phyloP scores from a whole-genome alignment of 1,140 invertebrate species.

The Listronotus oregonensis region DNA sequence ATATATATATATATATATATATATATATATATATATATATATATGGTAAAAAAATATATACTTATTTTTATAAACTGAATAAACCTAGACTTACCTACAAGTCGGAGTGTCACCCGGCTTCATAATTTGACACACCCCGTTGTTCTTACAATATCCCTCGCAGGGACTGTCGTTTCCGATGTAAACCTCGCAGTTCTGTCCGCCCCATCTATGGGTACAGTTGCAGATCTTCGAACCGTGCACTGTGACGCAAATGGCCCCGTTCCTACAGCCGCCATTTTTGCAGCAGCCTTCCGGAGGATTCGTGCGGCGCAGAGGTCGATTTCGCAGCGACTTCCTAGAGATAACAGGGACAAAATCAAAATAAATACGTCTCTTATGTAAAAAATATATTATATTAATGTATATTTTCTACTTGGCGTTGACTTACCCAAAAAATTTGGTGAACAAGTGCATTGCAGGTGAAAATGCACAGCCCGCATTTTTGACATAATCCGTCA shows the following conservation, averaged over 20 bases:
- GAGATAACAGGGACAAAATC: too few species aligned
- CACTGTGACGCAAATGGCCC: constrained; percentile 41
- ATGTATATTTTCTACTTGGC: too few species aligned
- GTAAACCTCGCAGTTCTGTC: constrained; percentile 60
- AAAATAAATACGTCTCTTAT: too few species aligned
- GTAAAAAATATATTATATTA: too few species aligned
- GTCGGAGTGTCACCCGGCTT: constrained; percentile 52
- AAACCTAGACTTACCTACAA: constrained; percentile 56
- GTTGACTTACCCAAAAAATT: constrained; percentile 24
- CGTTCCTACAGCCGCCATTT: constrained; percentile 5
- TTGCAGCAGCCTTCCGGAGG: background rate
- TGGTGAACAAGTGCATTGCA: constrained; percentile 25
- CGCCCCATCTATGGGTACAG: constrained; percentile 59
- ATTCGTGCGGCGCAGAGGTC: constrained; percentile 35
- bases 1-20: too few species aligned
- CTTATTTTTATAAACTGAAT: too few species aligned
- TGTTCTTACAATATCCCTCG: constrained; percentile 62
- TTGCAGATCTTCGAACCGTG: constrained; percentile 53
- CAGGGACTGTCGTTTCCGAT: constrained; percentile 66
- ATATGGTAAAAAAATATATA: too few species aligned
- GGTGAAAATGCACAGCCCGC: constrained; percentile 25
- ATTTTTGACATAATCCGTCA: constrained; percentile 33
- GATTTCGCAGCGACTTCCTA: constrained; percentile 55
- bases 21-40: too few species aligned
- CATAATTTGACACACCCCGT: constrained; percentile 60